phyloP scores from a whole-genome alignment of 2,797 vertebrate species.

The Octomys mimax region DNA sequence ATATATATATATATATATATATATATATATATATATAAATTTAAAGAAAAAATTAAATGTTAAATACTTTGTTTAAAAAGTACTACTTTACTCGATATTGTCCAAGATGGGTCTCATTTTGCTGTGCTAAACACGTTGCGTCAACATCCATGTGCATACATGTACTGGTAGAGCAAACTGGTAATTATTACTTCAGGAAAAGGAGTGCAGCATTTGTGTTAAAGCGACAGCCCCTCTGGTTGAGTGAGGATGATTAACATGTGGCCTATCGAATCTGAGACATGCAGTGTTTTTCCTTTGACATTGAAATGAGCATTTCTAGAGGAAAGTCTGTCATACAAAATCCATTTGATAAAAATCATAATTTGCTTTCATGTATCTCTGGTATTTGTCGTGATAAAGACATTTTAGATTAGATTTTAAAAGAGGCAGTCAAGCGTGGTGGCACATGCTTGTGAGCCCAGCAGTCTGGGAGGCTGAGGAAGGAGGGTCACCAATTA shows the following conservation, averaged over 20 bases:
- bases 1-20: too few relatives aligned
- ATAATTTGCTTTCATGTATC: conserved; percentile 63
- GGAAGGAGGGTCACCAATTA: neutral
- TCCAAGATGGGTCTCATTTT: conserved; percentile 51
- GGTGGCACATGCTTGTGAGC: neutral
- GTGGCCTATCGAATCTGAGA: conserved; percentile 67
- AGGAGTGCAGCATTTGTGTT: conserved; percentile 62
- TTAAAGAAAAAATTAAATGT: neutral
- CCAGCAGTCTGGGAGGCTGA: too few relatives aligned
- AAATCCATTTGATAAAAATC: conserved; percentile 58
- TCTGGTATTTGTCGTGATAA: conserved; percentile 30
- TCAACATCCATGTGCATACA: conserved; percentile 26
- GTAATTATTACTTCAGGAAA: conserved; percentile 68
- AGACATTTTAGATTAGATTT: conserved; percentile 26
- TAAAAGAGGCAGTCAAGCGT: neutral
- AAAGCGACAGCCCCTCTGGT: conserved; percentile 73
- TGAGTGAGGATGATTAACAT: conserved; percentile 67
- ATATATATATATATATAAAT: too few relatives aligned
- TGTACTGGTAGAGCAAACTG: conserved; percentile 66
- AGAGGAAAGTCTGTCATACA: conserved; percentile 64
- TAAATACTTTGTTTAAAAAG: neutral
- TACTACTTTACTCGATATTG: neutral
- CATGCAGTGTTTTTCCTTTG: conserved; percentile 52
- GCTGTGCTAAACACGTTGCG: conserved; percentile 48
- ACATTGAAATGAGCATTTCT: conserved; percentile 60